phyloP scores from a whole-genome alignment of 2,113 vertebrate species.

The Heterocephalus glaber region DNA sequence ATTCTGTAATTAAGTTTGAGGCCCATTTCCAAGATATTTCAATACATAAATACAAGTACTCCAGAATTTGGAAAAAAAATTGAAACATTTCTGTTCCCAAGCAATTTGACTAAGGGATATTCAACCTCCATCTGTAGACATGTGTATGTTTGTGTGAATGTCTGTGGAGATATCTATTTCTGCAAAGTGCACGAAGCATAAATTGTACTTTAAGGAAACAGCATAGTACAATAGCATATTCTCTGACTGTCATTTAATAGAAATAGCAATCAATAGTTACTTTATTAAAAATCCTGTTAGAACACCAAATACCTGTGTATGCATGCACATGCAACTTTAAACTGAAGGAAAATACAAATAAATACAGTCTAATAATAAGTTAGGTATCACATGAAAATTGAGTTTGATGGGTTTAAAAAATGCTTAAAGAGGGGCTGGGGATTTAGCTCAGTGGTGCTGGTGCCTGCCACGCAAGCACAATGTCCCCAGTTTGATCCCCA shows the following conservation, averaged over 20 bases:
- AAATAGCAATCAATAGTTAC: background rate
- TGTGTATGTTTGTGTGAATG: background rate
- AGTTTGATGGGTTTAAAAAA: too few species aligned
- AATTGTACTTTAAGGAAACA: background rate
- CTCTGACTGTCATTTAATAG: background rate
- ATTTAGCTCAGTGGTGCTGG: too few species aligned
- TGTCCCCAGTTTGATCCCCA: too few species aligned
- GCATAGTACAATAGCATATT: background rate
- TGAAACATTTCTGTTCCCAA: background rate
- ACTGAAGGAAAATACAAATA: too few species aligned
- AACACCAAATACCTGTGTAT: fast-evolving
- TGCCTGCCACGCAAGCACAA: too few species aligned
- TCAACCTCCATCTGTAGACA: background rate
- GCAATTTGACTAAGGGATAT: background rate
- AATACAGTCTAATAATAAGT: fast-evolving
- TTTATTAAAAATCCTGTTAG: background rate
- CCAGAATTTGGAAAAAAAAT: background rate
- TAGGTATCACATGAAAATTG: background rate
- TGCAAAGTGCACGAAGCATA: background rate
- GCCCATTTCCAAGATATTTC: background rate
- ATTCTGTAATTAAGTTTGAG: background rate
- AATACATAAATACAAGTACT: background rate
- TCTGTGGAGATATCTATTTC: fast-evolving
- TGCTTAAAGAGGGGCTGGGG: too few species aligned
- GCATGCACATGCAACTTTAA: background rate